A percentile compares a stretch with the other conserved stretches of the same genome.
Evolutionary conservation across 2,113 vertebrate genomes (phyloP).

Genomic region (Poecilia latipinna): DNA sequence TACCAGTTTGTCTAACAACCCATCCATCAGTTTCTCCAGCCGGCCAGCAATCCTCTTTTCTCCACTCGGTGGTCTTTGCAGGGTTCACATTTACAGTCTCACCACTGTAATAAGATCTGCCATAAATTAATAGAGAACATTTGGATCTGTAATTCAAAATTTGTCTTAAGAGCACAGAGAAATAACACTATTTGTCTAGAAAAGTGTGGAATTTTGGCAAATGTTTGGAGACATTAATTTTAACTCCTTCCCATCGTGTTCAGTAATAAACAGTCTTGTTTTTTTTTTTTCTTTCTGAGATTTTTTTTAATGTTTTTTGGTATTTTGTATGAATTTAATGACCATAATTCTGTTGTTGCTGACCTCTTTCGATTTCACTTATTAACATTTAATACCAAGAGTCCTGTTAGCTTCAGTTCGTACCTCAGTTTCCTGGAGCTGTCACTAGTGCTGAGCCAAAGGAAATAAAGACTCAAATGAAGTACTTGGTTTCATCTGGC

Average conservation of each 20-base stretch:
- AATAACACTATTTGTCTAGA: no score
- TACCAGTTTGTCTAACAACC: no score
- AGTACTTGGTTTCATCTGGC: slow-evolving; percentile 43
- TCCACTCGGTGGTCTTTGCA: no score
- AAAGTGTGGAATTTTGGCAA: no score
- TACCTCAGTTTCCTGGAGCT: slow-evolving; percentile 63
- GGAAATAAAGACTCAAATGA: slow-evolving; percentile 59
- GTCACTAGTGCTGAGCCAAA: slow-evolving; percentile 59
- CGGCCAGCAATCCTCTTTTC: no score
- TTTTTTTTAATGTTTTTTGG: slow-evolving; percentile 17
- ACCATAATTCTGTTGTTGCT: background rate
- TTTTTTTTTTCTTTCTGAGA: slow-evolving; percentile 20
- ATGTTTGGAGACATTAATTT: background rate
- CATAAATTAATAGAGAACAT: no score
- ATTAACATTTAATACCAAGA: slow-evolving; percentile 25
- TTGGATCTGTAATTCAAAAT: no score
- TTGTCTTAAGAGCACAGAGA: no score
- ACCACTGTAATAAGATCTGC: no score
- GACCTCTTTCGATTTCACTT: slow-evolving; percentile 30
- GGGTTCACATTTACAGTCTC: no score
- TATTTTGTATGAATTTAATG: background rate
- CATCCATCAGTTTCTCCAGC: no score
- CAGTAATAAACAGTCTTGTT: background rate
- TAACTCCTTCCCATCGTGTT: background rate
- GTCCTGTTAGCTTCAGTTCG: slow-evolving; percentile 31